Base-by-base conservation (phyloP, 2,113 vertebrate genomes). In the Grammomys surdaster region DNA sequence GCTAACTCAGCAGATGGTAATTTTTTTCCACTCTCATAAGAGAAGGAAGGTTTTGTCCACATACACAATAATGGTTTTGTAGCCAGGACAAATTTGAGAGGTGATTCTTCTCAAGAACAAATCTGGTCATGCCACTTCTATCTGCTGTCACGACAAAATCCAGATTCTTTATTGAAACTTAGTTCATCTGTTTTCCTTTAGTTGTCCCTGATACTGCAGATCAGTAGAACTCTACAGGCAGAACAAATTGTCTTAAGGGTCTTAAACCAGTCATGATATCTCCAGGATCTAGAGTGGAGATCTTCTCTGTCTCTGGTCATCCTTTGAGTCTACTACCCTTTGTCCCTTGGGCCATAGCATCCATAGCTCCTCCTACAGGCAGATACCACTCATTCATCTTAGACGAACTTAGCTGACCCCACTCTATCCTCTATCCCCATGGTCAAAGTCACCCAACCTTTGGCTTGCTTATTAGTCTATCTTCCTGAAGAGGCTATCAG, bases 171-270 rank as follows among this genome's bases (percentile, higher is more conserved):
- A 31, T 26, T 19, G 58, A 26, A 22, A 60, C 60, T 24, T 8
- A 51, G 4, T 22, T 65, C 19, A 36, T 67, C 54, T 88, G 36
- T 58, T 43, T 94, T 43, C 13, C 36, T 85, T 33, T 24, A 48
- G 67, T 1, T 72, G 40, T 7, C 69, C 8, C 2, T 0, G 0
- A 22, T 3, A 6, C 33, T 11, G 5, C 7, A 2, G 33, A 63
- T 70, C 33, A 46, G 3, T 22, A 36, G 56, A 86, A 80, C 28
- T 56, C n/a, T 65, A 1, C 5, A 58, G 88, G 26, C 16, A 5
- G 12, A 28, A 46, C 12, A 58, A 46, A 46, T 22, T 81, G 36
- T 56, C 72, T 26, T 60, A 22, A 51, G 43, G 4, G 81, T 76
- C 28, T 69, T 36, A 51, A 14, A 63, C 12, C 20, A 58, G 48